A percentile compares a stretch with the other conserved stretches of the same genome.
Conservation (phyloP, 92 coral and sea anemone species). For the Phenganax subtilis region DNA sequence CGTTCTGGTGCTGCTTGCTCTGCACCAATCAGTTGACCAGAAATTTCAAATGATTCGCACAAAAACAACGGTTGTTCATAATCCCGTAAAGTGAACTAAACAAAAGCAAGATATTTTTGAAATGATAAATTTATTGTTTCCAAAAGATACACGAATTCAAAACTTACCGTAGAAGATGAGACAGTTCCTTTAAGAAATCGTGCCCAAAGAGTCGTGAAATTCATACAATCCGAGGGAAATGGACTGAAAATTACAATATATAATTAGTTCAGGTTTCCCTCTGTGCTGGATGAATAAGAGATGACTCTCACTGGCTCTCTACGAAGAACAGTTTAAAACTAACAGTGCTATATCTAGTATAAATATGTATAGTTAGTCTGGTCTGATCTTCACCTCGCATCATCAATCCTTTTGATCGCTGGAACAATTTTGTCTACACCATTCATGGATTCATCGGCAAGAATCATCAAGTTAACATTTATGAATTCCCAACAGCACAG, state of each 20-base stretch:
- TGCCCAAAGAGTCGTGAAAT: constrained; percentile 88
- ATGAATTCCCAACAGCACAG: constrained; percentile 78
- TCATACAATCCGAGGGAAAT: constrained; percentile 56
- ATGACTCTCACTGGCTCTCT: neutral
- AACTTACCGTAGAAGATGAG: constrained; percentile 73
- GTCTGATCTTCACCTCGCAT: constrained; percentile 54
- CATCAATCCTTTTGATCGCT: constrained; percentile 63
- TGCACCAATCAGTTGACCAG: constrained; percentile 87
- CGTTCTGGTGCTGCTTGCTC: constrained; percentile 78
- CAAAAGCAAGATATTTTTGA: neutral
- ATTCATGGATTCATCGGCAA: constrained; percentile 86
- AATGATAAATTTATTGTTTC: too few species aligned
- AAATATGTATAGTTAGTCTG: too few species aligned
- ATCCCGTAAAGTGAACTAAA: constrained; percentile 77
- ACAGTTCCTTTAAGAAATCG: constrained; percentile 84
- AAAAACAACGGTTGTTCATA: constrained; percentile 87
- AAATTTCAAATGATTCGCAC: constrained; percentile 61
- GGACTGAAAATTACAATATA: constrained; percentile 56
- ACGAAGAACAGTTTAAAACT: neutral
- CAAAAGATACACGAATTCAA: neutral
- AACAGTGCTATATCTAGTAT: too few species aligned
- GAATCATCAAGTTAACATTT: constrained; percentile 64
- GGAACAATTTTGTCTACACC: constrained; percentile 57
- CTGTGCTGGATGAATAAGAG: neutral
- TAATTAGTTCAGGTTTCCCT: neutral